Evolutionary conservation across 2,113 vertebrate species (phyloP).

Genomic region (Apistogramma diplotaenia): DNA sequence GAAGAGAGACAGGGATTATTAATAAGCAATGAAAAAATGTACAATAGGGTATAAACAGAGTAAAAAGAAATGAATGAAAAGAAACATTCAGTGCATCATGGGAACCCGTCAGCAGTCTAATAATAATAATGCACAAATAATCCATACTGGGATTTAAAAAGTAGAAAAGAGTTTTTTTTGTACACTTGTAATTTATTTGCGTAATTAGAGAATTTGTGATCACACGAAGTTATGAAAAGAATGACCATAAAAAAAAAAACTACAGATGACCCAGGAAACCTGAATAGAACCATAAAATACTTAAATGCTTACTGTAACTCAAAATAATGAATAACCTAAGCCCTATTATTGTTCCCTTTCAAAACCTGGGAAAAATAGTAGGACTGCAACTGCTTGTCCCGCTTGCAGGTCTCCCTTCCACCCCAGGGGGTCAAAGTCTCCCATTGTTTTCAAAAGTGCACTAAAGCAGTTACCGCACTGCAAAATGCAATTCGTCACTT

Average conservation of each 20-base stretch:
- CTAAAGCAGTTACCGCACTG: conserved; percentile 36
- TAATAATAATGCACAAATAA: neutral
- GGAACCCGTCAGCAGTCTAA: no score
- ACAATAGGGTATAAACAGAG: no score
- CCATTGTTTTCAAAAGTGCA: conserved; percentile 52
- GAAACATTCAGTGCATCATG: no score
- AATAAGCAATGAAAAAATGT: no score
- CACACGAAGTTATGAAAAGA: neutral
- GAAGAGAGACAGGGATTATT: no score
- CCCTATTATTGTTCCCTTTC: neutral
- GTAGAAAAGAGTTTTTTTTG: neutral
- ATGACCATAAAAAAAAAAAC: neutral
- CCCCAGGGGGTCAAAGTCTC: conserved; percentile 23
- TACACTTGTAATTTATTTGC: neutral
- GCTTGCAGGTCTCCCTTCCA: conserved; percentile 22
- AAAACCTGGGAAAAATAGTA: neutral
- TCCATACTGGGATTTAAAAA: neutral
- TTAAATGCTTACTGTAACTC: neutral
- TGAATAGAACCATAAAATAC: neutral
- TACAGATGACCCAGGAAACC: neutral
- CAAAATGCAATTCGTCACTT: conserved; percentile 56
- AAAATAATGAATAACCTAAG: neutral
- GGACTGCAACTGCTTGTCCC: neutral
- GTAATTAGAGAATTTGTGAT: neutral
- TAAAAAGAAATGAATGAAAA: no score